These are phyloP conservation scores for Plectus sambesii DNA, from an alignment of 1,140 invertebrate species.

Conservation along the genomic window DNA sequence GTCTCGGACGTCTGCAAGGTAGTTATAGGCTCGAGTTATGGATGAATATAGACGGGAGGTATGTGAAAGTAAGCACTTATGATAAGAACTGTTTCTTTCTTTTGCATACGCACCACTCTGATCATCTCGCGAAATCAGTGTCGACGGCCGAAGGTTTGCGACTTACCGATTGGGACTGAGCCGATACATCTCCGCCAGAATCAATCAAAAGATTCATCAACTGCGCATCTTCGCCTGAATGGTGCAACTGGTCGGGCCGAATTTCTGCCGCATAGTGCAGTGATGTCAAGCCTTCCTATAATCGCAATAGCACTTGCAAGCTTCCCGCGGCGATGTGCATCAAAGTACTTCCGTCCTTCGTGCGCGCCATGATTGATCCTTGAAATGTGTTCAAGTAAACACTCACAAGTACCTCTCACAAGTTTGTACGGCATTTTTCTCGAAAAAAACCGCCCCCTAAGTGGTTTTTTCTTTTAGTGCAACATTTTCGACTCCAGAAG, in stretches of 20 bases:
- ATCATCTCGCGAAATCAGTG: too few species aligned
- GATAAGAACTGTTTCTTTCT: slow-evolving; percentile 4
- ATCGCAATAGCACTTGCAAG: slow-evolving; percentile 17
- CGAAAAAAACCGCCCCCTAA: too few species aligned
- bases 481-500: too few species aligned
- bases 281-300: slow-evolving; percentile 74
- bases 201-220: slow-evolving; percentile 75
- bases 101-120: background rate
- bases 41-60: slow-evolving; percentile 3
- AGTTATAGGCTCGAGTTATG: slow-evolving; percentile 20
- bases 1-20: slow-evolving; percentile 58
- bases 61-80: background rate
- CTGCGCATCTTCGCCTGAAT: slow-evolving; percentile 69
- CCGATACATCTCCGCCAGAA: slow-evolving; percentile 71
- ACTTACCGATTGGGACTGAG: slow-evolving; percentile 62
- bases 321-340: slow-evolving; percentile 82
- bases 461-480: too few species aligned
- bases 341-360: slow-evolving; percentile 78
- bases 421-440: too few species aligned
- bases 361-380: slow-evolving; percentile 38
- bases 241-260: slow-evolving; percentile 49
- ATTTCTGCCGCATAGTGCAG: slow-evolving; percentile 63
- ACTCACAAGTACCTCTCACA: too few species aligned
- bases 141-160: slow-evolving; percentile 8
- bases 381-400: too few species aligned